Conservation (phyloP, 2,797 vertebrate species). For the Molothrus aeneus region DNA sequence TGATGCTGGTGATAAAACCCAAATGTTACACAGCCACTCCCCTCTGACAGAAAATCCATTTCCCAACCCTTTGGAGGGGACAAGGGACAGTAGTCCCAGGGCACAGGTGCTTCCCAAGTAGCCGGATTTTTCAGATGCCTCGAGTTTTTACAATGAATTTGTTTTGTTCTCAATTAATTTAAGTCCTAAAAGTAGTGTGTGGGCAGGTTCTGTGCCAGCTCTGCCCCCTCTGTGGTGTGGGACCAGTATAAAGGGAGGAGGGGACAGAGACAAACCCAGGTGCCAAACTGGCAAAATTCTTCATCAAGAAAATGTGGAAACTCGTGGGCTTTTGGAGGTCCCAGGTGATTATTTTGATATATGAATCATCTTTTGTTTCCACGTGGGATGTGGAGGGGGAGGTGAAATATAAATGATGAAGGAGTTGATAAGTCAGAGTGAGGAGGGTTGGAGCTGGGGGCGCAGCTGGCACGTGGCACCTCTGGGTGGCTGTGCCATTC, state of each 20-base stretch:
- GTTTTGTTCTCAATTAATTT: not conserved
- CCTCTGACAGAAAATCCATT: not conserved
- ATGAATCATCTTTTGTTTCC: constrained; percentile 51
- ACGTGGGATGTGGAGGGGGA: constrained; percentile 34
- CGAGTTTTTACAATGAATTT: not conserved
- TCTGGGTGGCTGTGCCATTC: not conserved
- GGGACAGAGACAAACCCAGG: not conserved
- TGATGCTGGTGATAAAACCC: not conserved
- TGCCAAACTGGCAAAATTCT: not conserved
- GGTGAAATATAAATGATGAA: not conserved
- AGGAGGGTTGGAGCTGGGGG: not conserved
- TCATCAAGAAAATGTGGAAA: not conserved
- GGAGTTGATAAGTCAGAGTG: not conserved
- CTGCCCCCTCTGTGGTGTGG: not conserved
- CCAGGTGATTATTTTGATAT: not conserved
- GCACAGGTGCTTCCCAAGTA: not conserved
- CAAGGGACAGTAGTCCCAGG: not conserved
- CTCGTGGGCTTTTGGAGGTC: not conserved
- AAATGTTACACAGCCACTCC: not conserved
- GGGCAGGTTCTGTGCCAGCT: not conserved
- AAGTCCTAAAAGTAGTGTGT: not conserved
- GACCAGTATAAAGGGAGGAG: not conserved
- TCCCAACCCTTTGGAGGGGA: not conserved
- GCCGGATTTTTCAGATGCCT: not conserved
- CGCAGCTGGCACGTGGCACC: not conserved